phyloP scores from a whole-genome alignment of 2,888 invertebrate species.

The Tipula vernalis region DNA sequence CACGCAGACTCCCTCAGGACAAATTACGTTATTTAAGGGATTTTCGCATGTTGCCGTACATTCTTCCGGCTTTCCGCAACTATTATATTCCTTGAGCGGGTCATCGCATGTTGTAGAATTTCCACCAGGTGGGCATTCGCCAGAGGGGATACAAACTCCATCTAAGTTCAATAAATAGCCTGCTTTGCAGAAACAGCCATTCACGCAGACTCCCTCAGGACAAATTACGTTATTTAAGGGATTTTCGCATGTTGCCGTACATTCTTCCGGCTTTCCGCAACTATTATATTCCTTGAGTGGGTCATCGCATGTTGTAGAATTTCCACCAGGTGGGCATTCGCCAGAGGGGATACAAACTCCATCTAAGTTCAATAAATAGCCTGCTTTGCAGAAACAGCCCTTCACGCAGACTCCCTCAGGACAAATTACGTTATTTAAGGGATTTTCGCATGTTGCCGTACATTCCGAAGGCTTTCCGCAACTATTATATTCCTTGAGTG shows the following conservation, averaged over 20 bases:
- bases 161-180: neutral
- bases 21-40: neutral
- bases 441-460: neutral
- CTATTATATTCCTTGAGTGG: neutral
- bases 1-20: neutral
- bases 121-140: neutral
- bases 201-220: neutral
- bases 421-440: neutral
- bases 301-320: neutral
- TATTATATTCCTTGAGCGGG: neutral
- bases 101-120: neutral
- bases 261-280: neutral
- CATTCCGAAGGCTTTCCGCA: neutral
- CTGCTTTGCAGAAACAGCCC: neutral
- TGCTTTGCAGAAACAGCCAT: neutral
- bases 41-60: neutral
- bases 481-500: neutral
- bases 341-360: neutral
- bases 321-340: neutral
- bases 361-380: neutral
- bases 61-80: neutral
- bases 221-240: neutral
- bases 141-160: neutral
- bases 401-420: neutral
- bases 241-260: neutral